Conservation (phyloP, 64 coral and sea anemone species). For the Pocillopora damicornis region DNA sequence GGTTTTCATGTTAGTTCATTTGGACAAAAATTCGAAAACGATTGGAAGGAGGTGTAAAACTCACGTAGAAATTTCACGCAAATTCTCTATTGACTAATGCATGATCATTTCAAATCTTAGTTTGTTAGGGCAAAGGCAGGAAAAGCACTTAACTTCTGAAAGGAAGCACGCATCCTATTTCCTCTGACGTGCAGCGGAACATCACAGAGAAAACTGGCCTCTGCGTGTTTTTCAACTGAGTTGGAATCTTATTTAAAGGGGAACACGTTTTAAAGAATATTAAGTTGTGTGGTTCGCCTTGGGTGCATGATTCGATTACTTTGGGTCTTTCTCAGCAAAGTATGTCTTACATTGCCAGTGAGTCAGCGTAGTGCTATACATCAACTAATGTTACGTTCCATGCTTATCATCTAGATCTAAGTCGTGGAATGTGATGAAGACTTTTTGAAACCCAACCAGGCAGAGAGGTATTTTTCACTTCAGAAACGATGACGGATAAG, state of each 20-base stretch:
- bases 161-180: neutral
- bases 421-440: neutral
- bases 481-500: neutral
- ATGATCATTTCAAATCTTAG: neutral
- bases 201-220: neutral
- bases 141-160: constrained; percentile 10
- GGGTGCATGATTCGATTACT: too few species aligned
- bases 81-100: neutral
- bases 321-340: too few species aligned
- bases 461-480: neutral
- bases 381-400: neutral
- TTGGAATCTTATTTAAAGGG: neutral
- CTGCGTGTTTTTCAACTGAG: neutral
- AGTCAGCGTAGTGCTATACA: neutral
- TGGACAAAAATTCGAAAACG: neutral
- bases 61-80: neutral
- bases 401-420: neutral
- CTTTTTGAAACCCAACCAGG: neutral
- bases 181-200: neutral
- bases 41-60: neutral
- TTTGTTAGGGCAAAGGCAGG: neutral
- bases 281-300: neutral
- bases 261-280: neutral
- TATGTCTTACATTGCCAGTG: neutral
- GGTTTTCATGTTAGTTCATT: neutral